Conservation (phyloP, 2,888 invertebrate genomes). For the Trypoxylon attenuatum region DNA sequence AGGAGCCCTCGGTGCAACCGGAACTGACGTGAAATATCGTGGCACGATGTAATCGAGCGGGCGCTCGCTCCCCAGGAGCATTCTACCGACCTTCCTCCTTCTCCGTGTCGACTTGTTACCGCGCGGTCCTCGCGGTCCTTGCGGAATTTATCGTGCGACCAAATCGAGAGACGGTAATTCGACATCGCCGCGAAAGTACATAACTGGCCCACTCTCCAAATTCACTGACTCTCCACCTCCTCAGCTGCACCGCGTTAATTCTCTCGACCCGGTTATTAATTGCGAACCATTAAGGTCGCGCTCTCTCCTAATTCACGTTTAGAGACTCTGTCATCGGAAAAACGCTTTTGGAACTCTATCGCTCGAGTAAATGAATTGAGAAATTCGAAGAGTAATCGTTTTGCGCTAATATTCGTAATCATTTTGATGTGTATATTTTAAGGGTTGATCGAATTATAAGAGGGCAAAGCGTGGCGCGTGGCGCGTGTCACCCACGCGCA, state of each 20-base stretch:
- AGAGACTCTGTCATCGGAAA: too few species aligned
- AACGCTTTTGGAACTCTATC: too few species aligned
- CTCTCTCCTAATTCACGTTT: too few species aligned
- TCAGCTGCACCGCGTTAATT: constrained; percentile 10
- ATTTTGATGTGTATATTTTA: too few species aligned
- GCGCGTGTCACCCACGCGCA: constrained; percentile 44
- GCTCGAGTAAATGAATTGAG: too few species aligned
- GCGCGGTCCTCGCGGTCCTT: too few species aligned
- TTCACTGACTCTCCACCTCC: not conserved
- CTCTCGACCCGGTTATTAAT: constrained; percentile 33
- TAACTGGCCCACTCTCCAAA: too few species aligned
- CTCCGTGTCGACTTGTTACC: constrained; percentile 61
- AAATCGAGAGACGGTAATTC: constrained; percentile 39
- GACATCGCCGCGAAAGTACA: constrained; percentile 18
- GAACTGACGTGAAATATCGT: constrained; percentile 63
- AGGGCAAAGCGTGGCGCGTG: constrained; percentile 18
- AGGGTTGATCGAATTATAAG: too few species aligned
- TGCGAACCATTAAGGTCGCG: constrained; percentile 1
- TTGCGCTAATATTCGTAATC: too few species aligned
- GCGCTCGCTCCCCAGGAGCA: constrained; percentile 23
- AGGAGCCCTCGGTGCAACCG: constrained; percentile 58
- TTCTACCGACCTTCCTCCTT: constrained; percentile 56
- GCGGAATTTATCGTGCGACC: constrained; percentile 60
- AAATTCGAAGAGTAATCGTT: too few species aligned
- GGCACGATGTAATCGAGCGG: constrained; percentile 56